These are phyloP conservation scores for Melitaea athalia DNA, from an alignment of 2,888 invertebrate genomes.

Conservation along the genomic window DNA sequence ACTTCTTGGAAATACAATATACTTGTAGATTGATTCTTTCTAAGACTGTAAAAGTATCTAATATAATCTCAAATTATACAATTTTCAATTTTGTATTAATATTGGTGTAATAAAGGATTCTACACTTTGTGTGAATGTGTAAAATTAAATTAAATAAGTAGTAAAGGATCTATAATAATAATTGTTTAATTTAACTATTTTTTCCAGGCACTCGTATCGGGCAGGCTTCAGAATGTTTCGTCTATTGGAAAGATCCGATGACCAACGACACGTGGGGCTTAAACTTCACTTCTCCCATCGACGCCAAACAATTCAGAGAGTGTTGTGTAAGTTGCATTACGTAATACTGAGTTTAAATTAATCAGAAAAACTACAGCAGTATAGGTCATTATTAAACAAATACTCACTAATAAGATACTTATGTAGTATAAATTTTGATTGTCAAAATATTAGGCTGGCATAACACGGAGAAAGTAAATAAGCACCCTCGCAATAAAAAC, in stretches of 20 bases:
- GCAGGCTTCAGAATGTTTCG: conserved; percentile 99
- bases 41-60: no score
- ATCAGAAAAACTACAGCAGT: neutral
- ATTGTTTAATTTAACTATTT: neutral
- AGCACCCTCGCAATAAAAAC: neutral
- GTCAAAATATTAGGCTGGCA: neutral
- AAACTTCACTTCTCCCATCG: conserved; percentile 98
- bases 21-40: neutral
- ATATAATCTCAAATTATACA: no score
- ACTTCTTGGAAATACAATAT: neutral
- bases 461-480: neutral
- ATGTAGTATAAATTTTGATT: neutral
- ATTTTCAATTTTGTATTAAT: no score
- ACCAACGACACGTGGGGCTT: conserved; percentile 99
- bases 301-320: conserved; percentile 98
- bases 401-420: neutral
- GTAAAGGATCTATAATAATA: no score
- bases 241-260: conserved; percentile 99
- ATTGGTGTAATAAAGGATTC: no score
- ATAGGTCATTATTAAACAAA: neutral
- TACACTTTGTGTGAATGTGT: neutral
- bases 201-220: conserved; percentile 95
- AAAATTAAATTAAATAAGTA: neutral
- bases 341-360: neutral
- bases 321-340: conserved; percentile 91